Percentiles rank a stretch among this genome's conserved stretches.
Conservation (phyloP, 2,113 vertebrate species). For the Arvicanthis niloticus region DNA sequence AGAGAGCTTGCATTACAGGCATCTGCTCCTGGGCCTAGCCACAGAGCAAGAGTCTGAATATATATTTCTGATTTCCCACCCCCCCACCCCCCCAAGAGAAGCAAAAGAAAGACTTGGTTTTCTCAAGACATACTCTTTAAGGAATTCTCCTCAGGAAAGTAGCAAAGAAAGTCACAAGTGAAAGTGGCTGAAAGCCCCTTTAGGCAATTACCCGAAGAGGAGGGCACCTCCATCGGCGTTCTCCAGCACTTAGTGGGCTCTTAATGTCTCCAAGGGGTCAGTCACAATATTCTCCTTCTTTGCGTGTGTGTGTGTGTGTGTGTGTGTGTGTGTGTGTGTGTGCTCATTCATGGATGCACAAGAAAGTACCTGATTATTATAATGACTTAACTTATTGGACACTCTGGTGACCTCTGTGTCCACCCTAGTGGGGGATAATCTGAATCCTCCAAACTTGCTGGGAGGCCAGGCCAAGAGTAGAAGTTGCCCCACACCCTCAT, state of each 20-base stretch:
- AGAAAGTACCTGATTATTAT: constrained; percentile 1
- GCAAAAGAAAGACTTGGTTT: background rate
- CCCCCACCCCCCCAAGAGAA: background rate
- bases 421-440: background rate
- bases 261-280: background rate
- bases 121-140: background rate
- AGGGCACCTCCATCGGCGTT: background rate
- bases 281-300: background rate
- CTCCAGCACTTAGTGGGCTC: background rate
- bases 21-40: background rate
- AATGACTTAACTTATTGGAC: constrained; percentile 37
- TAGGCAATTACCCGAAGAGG: background rate
- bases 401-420: constrained; percentile 2
- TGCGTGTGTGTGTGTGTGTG: background rate
- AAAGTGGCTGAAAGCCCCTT: background rate
- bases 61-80: background rate
- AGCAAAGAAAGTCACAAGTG: background rate
- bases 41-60: constrained; percentile 22
- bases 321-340: background rate
- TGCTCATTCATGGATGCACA: background rate
- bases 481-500: constrained; percentile 14
- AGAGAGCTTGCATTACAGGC: background rate
- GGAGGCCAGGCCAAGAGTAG: background rate
- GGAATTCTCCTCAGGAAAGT: background rate
- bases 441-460: constrained; percentile 19